Conservation (phyloP, 2,113 vertebrate species). For the Gadus chalcogrammus region DNA sequence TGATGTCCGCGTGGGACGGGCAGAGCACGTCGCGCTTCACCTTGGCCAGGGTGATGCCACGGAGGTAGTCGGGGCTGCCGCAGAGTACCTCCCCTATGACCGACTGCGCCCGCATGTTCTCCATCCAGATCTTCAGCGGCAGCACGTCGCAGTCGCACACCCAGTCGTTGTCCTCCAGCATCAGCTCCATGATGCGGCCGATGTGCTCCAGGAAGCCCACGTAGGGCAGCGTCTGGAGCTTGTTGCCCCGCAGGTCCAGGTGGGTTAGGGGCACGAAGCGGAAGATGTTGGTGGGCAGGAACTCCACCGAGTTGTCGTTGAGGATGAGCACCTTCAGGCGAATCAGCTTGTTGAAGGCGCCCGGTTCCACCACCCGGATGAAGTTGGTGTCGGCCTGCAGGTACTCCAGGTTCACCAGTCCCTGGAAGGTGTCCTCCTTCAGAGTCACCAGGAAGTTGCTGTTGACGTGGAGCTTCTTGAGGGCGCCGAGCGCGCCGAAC, state of each 20-base stretch:
- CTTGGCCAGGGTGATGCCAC: slow-evolving; percentile 83
- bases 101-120: slow-evolving; percentile 94
- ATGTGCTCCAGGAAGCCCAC: slow-evolving; percentile 97
- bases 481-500: slow-evolving; percentile 84
- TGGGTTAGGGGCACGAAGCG: slow-evolving; percentile 96
- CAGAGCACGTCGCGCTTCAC: slow-evolving; percentile 87
- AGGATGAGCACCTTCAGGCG: slow-evolving; percentile 97
- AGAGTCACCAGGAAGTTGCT: slow-evolving; percentile 94
- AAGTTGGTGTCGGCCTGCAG: slow-evolving; percentile 98
- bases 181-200: slow-evolving; percentile 91
- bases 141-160: slow-evolving; percentile 91
- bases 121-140: slow-evolving; percentile 91
- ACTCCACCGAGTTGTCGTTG: slow-evolving; percentile 94
- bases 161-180: slow-evolving; percentile 94
- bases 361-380: slow-evolving; percentile 91
- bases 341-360: slow-evolving; percentile 95
- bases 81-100: slow-evolving; percentile 89
- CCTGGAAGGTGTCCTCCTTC: slow-evolving; percentile 92
- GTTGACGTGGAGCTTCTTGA: slow-evolving; percentile 97
- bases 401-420: slow-evolving; percentile 93
- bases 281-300: slow-evolving; percentile 91
- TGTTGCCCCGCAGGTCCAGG: slow-evolving; percentile 94
- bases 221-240: slow-evolving; percentile 90
- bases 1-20: slow-evolving; percentile 79
- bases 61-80: slow-evolving; percentile 80